Evolutionary conservation across 2,797 vertebrate genomes (phyloP), one percentile per base, ranked within the genome.

Genomic region (Caiman crocodilus): DNA sequence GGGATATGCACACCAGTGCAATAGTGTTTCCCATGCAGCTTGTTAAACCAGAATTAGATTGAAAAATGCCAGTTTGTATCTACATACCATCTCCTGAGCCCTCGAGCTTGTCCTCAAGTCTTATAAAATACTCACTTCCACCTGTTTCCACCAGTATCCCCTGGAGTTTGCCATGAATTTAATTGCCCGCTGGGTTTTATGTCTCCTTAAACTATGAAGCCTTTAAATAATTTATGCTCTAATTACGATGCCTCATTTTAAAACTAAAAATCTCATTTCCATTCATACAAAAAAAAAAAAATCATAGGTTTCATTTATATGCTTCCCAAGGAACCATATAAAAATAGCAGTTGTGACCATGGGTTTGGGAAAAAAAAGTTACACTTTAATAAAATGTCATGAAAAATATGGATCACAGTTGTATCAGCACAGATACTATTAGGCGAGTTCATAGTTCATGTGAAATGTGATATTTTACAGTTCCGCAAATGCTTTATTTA

Each of bases 241-340:
- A 98, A 98, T 98, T 98, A 98, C 88, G 94, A 90, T 92, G 97
- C 96, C 97, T 98, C 91, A 96, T 95, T 97, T 97, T 97, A 97
- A 97, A 96, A 97, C 80, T 86, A 92, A 96, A 91, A 96, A 81
- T 94, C 90, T 97, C 90, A 81, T 80, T 98, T 96, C 80, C 64
- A 59, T 97, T 96, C 93, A 89, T 82, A 93, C 84, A 76, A 87
- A 91, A 92, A 94, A 85, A 35, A 35, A 35, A 89, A 96, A 90
- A 74, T 86, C 87, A 76, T 82, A 60, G 50, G 89, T 91, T 95
- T 64, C 18, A 67, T 89, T 76, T 69, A 94, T 94, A 89, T 82
- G 32, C 93, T 94, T 98, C 74, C 75, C 90, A 84, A 96, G 81
- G 26, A 93, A 59, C 50, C 65, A 64, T 13, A 90, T 93, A 90